These are phyloP conservation scores for Eonycteris spelaea DNA, from an alignment of 2,113 vertebrate genomes.

Conservation along the genomic window DNA sequence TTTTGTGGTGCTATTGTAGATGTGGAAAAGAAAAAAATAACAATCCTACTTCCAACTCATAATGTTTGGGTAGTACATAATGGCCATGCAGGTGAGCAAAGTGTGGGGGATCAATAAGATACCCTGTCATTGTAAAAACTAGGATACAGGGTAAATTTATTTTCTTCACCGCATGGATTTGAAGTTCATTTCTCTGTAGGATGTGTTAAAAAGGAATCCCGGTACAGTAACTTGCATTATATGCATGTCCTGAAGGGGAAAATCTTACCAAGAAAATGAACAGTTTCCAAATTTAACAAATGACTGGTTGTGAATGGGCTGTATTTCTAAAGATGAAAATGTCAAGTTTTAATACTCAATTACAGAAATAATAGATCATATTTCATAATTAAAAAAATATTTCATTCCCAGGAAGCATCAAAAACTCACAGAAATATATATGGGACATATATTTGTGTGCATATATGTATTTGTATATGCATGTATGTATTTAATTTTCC, in stretches of 20 bases:
- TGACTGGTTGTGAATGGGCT: conserved; percentile 45
- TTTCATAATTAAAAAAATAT: conserved; percentile 42
- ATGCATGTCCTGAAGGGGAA: not conserved
- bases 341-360: conserved; percentile 52
- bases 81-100: conserved; percentile 44
- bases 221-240: conserved; percentile 25
- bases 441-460: not conserved
- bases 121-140: conserved; percentile 9
- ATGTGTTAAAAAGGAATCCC: not conserved
- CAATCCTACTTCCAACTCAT: not conserved
- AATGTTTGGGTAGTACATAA: conserved; percentile 58
- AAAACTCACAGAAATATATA: not conserved
- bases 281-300: conserved; percentile 68
- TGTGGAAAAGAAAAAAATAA: not conserved
- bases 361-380: conserved; percentile 56
- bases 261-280: conserved; percentile 67
- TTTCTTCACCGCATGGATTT: conserved; percentile 38
- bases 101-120: conserved; percentile 28
- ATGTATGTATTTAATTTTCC: not conserved
- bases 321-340: conserved; percentile 57
- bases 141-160: conserved; percentile 15
- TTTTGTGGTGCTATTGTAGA: conserved; percentile 52
- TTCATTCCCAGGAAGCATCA: not conserved
- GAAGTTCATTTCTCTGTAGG: conserved; percentile 42
- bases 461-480: not conserved